Percentiles rank a stretch among this genome's conserved stretches.
These are phyloP conservation scores for Xerus rutilus DNA, from an alignment of 2,797 vertebrate genomes.

Conservation along the genomic window DNA sequence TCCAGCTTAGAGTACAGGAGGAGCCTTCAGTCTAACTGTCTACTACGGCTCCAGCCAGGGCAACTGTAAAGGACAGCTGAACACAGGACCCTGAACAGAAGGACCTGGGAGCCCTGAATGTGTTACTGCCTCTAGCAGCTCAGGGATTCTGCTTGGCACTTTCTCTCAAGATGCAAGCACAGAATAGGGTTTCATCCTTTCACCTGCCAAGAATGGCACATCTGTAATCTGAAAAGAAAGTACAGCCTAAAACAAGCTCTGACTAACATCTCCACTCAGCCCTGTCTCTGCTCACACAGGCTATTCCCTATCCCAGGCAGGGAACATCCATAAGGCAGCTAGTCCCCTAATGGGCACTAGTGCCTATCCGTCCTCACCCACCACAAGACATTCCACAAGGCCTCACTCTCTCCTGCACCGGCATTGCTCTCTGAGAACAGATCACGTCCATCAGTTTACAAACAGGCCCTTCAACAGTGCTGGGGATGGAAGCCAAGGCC, in stretches of 20 bases:
- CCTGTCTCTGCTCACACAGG: neutral
- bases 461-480: too few relatives aligned
- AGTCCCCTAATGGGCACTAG: neutral
- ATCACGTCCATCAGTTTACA: neutral
- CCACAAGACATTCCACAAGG: neutral
- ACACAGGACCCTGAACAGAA: neutral
- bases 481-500: too few relatives aligned
- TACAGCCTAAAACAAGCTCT: neutral
- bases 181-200: neutral
- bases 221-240: neutral
- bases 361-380: neutral
- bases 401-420: neutral
- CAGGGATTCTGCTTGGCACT: neutral
- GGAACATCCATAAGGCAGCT: neutral
- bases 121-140: too few relatives aligned
- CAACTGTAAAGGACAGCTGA: neutral
- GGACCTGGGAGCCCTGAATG: neutral
- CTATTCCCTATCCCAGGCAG: too few relatives aligned
- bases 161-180: neutral
- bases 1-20: neutral
- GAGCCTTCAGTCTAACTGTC: neutral
- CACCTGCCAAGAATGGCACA: too few relatives aligned
- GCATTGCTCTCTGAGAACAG: neutral
- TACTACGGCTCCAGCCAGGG: neutral
- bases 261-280: rapidly evolving